Percentiles rank a stretch among this genome's conserved stretches.
Evolutionary conservation across 2,797 vertebrate species (phyloP).

Genomic region (Phataginus tricuspis): DNA sequence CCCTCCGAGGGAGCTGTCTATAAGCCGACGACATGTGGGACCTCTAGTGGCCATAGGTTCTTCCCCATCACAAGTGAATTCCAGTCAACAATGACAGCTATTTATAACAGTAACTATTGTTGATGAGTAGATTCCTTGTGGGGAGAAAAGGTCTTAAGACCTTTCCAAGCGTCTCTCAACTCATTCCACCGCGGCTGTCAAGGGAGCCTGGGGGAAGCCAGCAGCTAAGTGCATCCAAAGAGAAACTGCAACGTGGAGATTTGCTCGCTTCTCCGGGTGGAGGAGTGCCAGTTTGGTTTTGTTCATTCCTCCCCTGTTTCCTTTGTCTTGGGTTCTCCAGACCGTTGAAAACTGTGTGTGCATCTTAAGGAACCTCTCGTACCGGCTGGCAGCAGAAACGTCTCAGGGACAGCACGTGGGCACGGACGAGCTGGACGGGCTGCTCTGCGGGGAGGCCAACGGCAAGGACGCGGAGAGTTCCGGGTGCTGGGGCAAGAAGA

Average conservation of each 20-base stretch:
- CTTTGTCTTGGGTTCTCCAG: slow-evolving; percentile 84
- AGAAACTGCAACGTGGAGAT: not conserved
- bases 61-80: not conserved
- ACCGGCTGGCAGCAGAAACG: slow-evolving; percentile 98
- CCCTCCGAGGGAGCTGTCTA: accelerated
- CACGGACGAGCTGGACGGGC: slow-evolving; percentile 96
- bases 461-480: slow-evolving; percentile 96
- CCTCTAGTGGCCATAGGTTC: not conserved
- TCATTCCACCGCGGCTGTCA: not conserved
- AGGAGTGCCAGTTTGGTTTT: not conserved
- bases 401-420: slow-evolving; percentile 99
- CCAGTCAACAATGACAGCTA: not conserved
- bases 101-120: not conserved
- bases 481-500: slow-evolving; percentile 99
- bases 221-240: not conserved
- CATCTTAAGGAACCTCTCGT: slow-evolving; percentile 99
- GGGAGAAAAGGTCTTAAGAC: not conserved
- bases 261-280: not conserved
- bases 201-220: not conserved
- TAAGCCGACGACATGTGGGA: no score
- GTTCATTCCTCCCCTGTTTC: slow-evolving; percentile 57
- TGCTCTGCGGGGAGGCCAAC: slow-evolving; percentile 95
- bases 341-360: slow-evolving; percentile 99
- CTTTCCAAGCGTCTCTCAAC: not conserved
- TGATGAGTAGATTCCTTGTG: not conserved